These are phyloP conservation scores for Helicoverpa zea DNA, from an alignment of 1,140 invertebrate genomes.

Conservation along the genomic window DNA sequence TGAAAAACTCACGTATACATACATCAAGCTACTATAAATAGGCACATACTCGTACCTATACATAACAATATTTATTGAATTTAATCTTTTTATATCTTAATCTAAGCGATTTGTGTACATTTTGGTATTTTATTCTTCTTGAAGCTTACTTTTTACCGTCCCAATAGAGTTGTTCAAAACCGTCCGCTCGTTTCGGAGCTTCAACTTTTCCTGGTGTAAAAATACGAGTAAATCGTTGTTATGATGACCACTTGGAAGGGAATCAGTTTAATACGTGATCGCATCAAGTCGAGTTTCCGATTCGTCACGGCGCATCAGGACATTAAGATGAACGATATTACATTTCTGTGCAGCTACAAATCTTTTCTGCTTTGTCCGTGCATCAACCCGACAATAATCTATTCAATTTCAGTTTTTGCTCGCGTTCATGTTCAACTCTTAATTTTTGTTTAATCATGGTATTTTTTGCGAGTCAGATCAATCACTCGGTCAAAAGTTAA, in stretches of 20 bases:
- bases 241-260: slow-evolving; percentile 46
- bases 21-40: not conserved
- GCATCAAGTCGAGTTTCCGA: slow-evolving; percentile 67
- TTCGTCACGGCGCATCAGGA: slow-evolving; percentile 59
- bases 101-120: too few species aligned
- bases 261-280: slow-evolving; percentile 60
- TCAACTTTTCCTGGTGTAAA: slow-evolving; percentile 24
- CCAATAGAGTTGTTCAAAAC: not conserved
- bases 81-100: too few species aligned
- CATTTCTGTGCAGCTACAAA: slow-evolving; percentile 33
- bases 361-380: slow-evolving; percentile 4
- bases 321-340: slow-evolving; percentile 48
- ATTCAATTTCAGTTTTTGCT: slow-evolving; percentile 14
- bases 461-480: slow-evolving; percentile 5
- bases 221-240: slow-evolving; percentile 46
- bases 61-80: too few species aligned
- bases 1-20: slow-evolving; percentile 13
- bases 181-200: slow-evolving; percentile 6
- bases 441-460: slow-evolving; percentile 22
- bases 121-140: too few species aligned
- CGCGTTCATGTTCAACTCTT: slow-evolving; percentile 8
- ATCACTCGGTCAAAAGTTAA: slow-evolving; percentile 18
- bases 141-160: not conserved
- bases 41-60: too few species aligned
- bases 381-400: slow-evolving; percentile 16